phyloP scores from a whole-genome alignment of 2,113 vertebrate genomes.

The Anguilla rostrata region DNA sequence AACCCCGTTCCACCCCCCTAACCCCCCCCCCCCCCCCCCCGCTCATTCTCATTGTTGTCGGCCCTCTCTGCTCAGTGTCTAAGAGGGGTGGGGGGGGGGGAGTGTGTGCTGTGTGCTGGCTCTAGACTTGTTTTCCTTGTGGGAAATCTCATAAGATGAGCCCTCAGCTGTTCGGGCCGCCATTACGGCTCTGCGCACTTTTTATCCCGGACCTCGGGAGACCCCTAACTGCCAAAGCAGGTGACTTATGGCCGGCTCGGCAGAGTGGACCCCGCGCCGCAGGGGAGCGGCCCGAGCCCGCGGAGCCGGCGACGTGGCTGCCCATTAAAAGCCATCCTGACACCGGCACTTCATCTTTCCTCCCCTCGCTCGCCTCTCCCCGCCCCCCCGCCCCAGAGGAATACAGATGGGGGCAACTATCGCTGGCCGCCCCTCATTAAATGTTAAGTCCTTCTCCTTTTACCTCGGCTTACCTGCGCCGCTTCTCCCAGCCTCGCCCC shows the following conservation, averaged over 20 bases:
- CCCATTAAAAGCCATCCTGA: slow-evolving; percentile 44
- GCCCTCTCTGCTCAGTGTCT: not conserved
- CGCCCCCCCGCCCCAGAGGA: slow-evolving; percentile 23
- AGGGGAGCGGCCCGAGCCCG: slow-evolving; percentile 15
- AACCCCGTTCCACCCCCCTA: no score
- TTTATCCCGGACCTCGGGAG: slow-evolving; percentile 32
- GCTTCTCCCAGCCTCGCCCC: not conserved
- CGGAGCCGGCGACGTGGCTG: slow-evolving; percentile 27
- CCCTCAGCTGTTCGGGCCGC: slow-evolving; percentile 25
- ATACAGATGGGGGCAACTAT: slow-evolving; percentile 13
- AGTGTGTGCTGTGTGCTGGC: no score
- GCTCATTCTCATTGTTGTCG: not conserved
- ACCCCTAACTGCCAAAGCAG: slow-evolving; percentile 32
- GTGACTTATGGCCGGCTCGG: slow-evolving; percentile 32
- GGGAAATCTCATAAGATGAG: slow-evolving; percentile 4
- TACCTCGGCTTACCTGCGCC: not conserved
- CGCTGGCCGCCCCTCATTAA: slow-evolving; percentile 14
- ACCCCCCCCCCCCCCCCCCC: no score
- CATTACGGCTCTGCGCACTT: slow-evolving; percentile 28
- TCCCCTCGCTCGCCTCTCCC: not conserved
- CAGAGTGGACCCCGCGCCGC: slow-evolving; percentile 26
- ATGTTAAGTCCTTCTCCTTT: slow-evolving; percentile 23
- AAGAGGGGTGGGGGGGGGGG: not conserved
- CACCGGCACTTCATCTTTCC: slow-evolving; percentile 44
- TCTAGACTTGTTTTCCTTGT: slow-evolving; percentile 18